A percentile compares a stretch with the other conserved stretches of the same genome.
phyloP scores from a whole-genome alignment of 2,797 vertebrate genomes.

The Ibycter americanus region DNA sequence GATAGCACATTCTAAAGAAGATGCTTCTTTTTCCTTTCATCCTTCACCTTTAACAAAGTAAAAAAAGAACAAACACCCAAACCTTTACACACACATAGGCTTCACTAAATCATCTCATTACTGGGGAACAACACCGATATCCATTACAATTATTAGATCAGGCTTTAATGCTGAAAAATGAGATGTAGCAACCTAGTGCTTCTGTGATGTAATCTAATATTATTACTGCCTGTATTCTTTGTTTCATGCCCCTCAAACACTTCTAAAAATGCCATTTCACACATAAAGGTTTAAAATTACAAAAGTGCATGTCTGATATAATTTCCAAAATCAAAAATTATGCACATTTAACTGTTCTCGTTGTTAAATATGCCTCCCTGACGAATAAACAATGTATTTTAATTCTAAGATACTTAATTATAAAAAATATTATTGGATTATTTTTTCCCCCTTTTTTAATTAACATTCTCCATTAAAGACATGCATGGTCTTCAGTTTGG shows the following conservation, averaged over 20 bases:
- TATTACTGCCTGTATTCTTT: background rate
- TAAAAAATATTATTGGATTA: accelerated
- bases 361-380: background rate
- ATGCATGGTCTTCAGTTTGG: background rate
- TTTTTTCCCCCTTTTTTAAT: background rate
- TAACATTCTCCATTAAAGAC: background rate
- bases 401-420: background rate
- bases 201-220: background rate
- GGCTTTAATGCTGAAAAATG: background rate
- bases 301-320: background rate
- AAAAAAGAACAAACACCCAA: background rate
- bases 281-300: background rate
- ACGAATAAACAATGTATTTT: background rate
- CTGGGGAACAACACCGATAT: background rate
- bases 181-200: background rate
- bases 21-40: background rate
- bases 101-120: background rate
- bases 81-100: background rate
- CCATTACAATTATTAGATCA: background rate
- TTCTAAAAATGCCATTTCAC: background rate
- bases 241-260: background rate
- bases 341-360: background rate
- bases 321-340: background rate
- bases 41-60: background rate
- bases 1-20: accelerated